Evolutionary conservation across 1,140 invertebrate species (phyloP).

Genomic region (Akabosia matsudoensis): DNA sequence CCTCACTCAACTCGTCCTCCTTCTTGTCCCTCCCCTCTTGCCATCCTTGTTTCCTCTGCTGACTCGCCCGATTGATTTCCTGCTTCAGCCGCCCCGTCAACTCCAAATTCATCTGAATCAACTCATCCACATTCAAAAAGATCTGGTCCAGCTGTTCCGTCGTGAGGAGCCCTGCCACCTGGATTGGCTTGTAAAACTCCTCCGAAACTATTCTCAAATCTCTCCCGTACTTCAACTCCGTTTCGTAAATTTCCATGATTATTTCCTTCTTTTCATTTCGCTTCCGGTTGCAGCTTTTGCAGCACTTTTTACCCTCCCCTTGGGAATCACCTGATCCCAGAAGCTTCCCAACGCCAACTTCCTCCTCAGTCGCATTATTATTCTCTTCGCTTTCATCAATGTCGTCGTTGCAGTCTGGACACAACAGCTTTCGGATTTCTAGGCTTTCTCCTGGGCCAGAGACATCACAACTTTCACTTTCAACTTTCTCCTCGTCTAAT

Average conservation of each 20-base stretch:
- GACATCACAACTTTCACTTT: no score
- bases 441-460: neutral
- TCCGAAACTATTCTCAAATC: constrained; percentile 87
- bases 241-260: constrained; percentile 92
- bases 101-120: constrained; percentile 81
- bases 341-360: neutral
- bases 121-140: constrained; percentile 89
- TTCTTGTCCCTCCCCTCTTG: constrained; percentile 48
- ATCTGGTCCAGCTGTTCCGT: constrained; percentile 71
- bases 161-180: constrained; percentile 70
- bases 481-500: neutral
- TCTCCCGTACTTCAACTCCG: constrained; percentile 89
- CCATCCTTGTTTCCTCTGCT: neutral
- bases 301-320: neutral
- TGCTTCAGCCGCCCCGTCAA: constrained; percentile 81
- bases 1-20: constrained; percentile 75
- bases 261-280: constrained; percentile 88
- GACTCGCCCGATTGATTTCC: constrained; percentile 71
- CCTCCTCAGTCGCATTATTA: neutral
- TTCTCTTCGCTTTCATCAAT: constrained; percentile 29
- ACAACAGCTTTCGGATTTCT: neutral
- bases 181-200: constrained; percentile 90
- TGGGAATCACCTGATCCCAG: neutral
- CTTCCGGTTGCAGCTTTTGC: constrained; percentile 70
- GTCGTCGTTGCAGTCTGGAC: constrained; percentile 41